Evolutionary conservation across 2,888 invertebrate genomes (phyloP), one percentile per base, ranked within the genome.

Genomic region (Nineta flava): DNA sequence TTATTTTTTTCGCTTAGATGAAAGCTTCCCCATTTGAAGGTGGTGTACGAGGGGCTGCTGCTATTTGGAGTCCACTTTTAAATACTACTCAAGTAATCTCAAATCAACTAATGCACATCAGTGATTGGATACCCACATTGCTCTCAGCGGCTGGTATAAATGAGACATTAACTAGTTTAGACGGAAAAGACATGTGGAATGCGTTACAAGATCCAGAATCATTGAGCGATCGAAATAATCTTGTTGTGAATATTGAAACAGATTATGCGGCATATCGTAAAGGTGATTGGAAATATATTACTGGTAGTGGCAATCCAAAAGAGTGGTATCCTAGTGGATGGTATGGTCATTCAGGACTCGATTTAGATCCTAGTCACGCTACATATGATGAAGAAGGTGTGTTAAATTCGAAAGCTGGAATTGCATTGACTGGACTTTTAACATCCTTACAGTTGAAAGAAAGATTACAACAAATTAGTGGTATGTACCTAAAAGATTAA

Each of bases 1-100:
- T 16, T 13, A 17, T 26, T 26, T 5, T 3, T 26, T 53, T 31
- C 13, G 61, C 63, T 34, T 55, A 78, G 79, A 74, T 76, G 56
- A 84, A 84, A 60, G 70, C 77, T 60, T 77, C 81, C 3, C 63
- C 80, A 1, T 85, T 79, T 76, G 84, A 85, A 65, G 85, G 84
- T 7, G 82, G 78, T 1, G 74, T 78, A 9, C 65, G 81, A 51
- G 76, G 76, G 7, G 71, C 75, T 0, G 77, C 77, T 0, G 73
- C 79, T n/a, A 63, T 83, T 35, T 81, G 81, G 80, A 79, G 79
- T 57, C 76, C 79, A 1, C 60, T 70, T 41, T 63, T 77, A 46
- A 67, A 76, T 46, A 65, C 71, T 52, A 68, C 70, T 9, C 72
- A 73, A 52, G 65, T 75, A 46, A 74, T 79, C 7, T 75, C 74